Percentiles rank a stretch among this genome's conserved stretches.
These are phyloP conservation scores for Lontra canadensis DNA, from an alignment of 2,113 vertebrate genomes.

Conservation along the genomic window DNA sequence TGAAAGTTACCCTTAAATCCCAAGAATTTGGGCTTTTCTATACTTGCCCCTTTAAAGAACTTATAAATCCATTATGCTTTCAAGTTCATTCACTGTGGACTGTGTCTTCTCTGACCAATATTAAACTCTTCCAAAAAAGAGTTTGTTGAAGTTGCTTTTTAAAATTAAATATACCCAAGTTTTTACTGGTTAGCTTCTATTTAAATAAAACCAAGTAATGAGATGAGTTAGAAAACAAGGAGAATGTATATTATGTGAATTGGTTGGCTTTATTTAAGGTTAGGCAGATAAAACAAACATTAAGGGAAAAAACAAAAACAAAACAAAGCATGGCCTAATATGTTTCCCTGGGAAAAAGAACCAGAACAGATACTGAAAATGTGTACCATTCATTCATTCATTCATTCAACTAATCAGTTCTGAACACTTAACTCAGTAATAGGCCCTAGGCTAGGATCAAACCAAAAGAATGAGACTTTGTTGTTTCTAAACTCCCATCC, in stretches of 20 bases:
- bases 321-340: neutral
- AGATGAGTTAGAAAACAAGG: neutral
- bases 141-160: conserved; percentile 5
- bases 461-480: neutral
- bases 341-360: neutral
- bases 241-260: neutral
- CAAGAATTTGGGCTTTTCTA: neutral
- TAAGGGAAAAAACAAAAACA: too few relatives aligned
- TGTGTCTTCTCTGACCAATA: neutral
- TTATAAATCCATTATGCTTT: neutral
- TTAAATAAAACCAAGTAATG: conserved; percentile 6
- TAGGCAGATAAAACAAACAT: neutral
- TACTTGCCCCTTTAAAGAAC: neutral
- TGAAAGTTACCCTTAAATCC: neutral
- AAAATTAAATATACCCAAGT: neutral
- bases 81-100: neutral
- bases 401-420: neutral
- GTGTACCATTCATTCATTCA: neutral
- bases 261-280: neutral
- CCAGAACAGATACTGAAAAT: neutral
- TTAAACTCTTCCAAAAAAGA: neutral
- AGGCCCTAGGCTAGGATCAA: neutral
- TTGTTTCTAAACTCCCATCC: conserved; percentile 8
- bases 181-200: neutral
- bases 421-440: neutral